Evolutionary conservation across 2,797 vertebrate species (phyloP), one percentile per base, ranked within the genome.

Genomic region (Gallinago stenura): DNA sequence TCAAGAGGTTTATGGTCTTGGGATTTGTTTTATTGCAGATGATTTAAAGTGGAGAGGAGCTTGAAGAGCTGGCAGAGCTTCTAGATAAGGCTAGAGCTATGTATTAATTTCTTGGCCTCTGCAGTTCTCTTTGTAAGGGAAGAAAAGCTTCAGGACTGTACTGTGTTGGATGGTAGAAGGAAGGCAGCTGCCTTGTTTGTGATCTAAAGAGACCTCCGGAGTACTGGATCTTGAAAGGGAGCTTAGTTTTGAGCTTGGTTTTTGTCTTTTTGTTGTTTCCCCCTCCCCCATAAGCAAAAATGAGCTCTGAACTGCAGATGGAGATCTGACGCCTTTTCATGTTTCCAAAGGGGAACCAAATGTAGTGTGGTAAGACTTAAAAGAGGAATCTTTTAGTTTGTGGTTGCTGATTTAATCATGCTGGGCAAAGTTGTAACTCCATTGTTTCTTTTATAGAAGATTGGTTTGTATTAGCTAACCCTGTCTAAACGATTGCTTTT

Each of bases 371-470:
- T 94, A 54, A 85, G 46, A 87, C 81, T 87, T 93, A 41, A 91
- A 95, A 89, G 91, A 58, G 12, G 35, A 94, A 58, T 90, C 19
- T 81, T 82, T 90, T 45, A 30, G 43, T 81, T 82, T 90, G 87
- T 89, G 93, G 96, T 91, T 87, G 39, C 28, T 90, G 83, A 82
- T 88, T 85, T 88, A 91, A 83, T 94, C 50, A 66, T 68, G 31
- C 21, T 94, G 51, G 66, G 24, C 45, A 69, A 91, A 92, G 65
- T 60, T 3, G 5, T 80, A 89, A 77, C 68, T 93, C 48, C 37
- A 24, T 85, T 30, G 83, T 90, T 89, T 94, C 48, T 84, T 92
- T 87, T 79, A 17, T 31, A 50, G 58, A 65, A 37, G 12, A 19
- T 41, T 76, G 79, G 37, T 30, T 83, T 80, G 18, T 21, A 45